Base-by-base conservation (phyloP, 2,888 invertebrate genomes). In the Heteromurus nitidus region DNA sequence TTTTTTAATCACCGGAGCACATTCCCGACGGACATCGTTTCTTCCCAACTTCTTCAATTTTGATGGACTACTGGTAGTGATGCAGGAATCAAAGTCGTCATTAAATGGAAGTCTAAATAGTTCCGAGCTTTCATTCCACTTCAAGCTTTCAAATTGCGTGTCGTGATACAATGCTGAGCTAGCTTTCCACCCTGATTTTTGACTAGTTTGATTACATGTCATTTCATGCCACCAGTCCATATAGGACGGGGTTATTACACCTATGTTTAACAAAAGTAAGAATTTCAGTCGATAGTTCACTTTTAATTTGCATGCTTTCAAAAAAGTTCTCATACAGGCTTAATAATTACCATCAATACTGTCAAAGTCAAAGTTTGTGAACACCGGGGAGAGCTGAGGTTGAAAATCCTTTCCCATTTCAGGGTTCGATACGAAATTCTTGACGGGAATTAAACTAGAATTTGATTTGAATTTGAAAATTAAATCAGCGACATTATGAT, bases 1-100 rank as follows among this genome's bases (percentile, higher is more conserved):
- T n/a, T n/a, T n/a, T n/a, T n/a, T n/a, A n/a, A n/a, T n/a, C n/a
- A 74, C 74, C 13, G 75, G 75, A 5, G 30, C 22, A 42, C 75
- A 76, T 62, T 76, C 75, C 22, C 44, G 22, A 0, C 64, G 62
- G 0, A 24, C 16, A 1, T 64, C 50, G 28, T 62, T 20, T n/a
- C 55, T 55, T 22, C n/a, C 16, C 5, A 55, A 22, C n/a, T 67
- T 44, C 26, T 24, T 47, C 36, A 18, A 42, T 26, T 9, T 36
- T 24, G 9, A 0, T 24, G 18, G 44, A 30, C 2, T 5, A 13
- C 1, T 30, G 9, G 5, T 36, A 11, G 5, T 9, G 0, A 67
- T 0, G 16, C 74, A 75, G 2, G 47, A 30, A 2, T 75, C 74
- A 20, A 22, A 75, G 11, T 76, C 58, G 20, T 76, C 75, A 36